These are phyloP conservation scores for Meles meles DNA, from an alignment of 2,113 vertebrate species.

Conservation along the genomic window DNA sequence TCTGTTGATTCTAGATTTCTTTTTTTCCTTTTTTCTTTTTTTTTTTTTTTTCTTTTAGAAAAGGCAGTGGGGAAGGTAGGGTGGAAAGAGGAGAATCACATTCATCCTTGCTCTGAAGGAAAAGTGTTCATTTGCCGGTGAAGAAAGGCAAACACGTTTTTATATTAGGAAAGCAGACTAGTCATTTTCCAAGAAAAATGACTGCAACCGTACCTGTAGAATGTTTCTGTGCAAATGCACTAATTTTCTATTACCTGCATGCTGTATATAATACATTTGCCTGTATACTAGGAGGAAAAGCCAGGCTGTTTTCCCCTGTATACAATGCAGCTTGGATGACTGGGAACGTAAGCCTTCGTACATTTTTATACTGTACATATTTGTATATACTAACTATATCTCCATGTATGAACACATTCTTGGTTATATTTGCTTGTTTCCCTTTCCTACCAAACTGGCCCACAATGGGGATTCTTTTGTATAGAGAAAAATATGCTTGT, in stretches of 20 bases:
- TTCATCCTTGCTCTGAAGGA: constrained; percentile 40
- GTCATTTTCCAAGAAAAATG: constrained; percentile 66
- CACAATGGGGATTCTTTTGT: constrained; percentile 67
- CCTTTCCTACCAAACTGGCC: constrained; percentile 78
- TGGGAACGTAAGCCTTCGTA: constrained; percentile 75
- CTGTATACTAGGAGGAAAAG: constrained; percentile 39
- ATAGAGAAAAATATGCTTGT: constrained; percentile 67
- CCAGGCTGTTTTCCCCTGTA: constrained; percentile 64
- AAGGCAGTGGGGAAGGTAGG: background rate
- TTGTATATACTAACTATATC: constrained; percentile 84
- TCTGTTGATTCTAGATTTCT: background rate
- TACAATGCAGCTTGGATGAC: constrained; percentile 72
- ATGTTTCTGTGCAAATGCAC: constrained; percentile 59
- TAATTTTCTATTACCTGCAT: constrained; percentile 79
- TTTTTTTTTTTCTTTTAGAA: background rate
- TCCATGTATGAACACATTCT: constrained; percentile 83
- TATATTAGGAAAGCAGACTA: constrained; percentile 50
- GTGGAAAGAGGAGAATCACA: background rate
- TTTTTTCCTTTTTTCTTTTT: background rate
- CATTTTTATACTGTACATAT: constrained; percentile 87
- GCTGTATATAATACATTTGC: constrained; percentile 77
- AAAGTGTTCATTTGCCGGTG: constrained; percentile 60
- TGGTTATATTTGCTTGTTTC: constrained; percentile 83
- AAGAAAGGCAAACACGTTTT: constrained; percentile 72
- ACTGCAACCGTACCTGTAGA: constrained; percentile 61